Base-by-base conservation (phyloP, 2,888 invertebrate genomes). In the Encarsia formosa region DNA sequence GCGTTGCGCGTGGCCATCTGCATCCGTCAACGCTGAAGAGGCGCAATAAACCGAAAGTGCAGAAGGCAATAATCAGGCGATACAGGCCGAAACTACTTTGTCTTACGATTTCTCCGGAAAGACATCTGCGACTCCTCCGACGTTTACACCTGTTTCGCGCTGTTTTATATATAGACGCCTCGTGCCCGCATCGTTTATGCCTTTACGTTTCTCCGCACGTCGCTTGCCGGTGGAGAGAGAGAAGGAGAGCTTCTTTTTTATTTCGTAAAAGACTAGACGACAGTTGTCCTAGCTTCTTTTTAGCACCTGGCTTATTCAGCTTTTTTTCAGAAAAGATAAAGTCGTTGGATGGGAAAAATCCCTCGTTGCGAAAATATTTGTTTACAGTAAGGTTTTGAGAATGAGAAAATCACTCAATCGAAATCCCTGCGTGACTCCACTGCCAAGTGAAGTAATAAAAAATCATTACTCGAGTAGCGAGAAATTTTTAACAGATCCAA, bases 131-230 rank as follows among this genome's bases (percentile, higher is more conserved):
- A 42, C 29, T 29, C 18, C 26, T 16, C 24, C 35, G 9, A 19
- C 45, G 29, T 15, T 15, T 46, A 40, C 55, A 55, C 55, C 55
- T 55, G 55, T 51, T 55, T 51, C 41, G 45, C 46, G 39, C 35
- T 15, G 34, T 13, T 19, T 18, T 15, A 15, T 16, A 8, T 13
- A 26, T 26, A 45, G 32, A 48, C 54, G 46, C 54, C 13, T 9
- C 29, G 8, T n/a, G 16, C 34, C 54, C 54, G 54, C 54, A 54
- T 54, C 42, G 38, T 3, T 38, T 32, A 6, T 26, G 22, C 40
- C 31, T 45, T 24, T 42, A 22, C 16, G 34, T 40, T 19, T 41
- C 20, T 15, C 5, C 34, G 34, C 34, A n/a, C 34, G 18, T 35
- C 9, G 15, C n/a, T n/a, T 11, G 26, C 19, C 32, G 31, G 29